phyloP scores from a whole-genome alignment of 2,797 vertebrate genomes.

The Cyprinodon diabolis region DNA sequence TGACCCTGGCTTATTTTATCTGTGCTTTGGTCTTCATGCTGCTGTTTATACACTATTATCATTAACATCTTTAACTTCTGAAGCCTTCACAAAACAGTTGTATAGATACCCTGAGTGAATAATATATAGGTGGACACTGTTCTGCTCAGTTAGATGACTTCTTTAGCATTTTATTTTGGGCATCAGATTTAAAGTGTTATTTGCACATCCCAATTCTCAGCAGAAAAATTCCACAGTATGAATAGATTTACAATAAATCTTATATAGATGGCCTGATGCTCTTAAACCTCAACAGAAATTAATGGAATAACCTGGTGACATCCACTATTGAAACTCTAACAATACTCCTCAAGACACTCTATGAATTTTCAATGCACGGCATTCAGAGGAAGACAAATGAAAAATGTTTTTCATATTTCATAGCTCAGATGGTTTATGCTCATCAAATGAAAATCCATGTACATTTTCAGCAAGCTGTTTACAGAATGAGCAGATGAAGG shows the following conservation, averaged over 20 bases:
- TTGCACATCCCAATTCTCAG: not conserved
- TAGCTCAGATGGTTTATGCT: constrained; percentile 25
- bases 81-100: not conserved
- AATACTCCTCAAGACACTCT: constrained; percentile 57
- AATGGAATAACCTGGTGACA: constrained; percentile 67
- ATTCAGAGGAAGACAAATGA: constrained; percentile 60
- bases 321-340: constrained; percentile 62
- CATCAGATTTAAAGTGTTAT: not conserved
- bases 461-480: constrained; percentile 32
- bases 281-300: constrained; percentile 70
- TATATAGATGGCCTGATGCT: constrained; percentile 36
- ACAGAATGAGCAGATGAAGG: constrained; percentile 20
- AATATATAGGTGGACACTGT: not conserved
- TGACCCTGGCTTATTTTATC: too few relatives aligned
- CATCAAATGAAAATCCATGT: constrained; percentile 16
- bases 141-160: not conserved
- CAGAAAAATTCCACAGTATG: not conserved
- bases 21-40: not conserved
- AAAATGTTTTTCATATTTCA: constrained; percentile 51
- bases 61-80: not conserved
- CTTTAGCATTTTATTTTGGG: not conserved
- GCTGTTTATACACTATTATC: not conserved
- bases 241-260: not conserved
- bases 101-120: not conserved
- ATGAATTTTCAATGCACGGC: constrained; percentile 65